These are phyloP conservation scores for Sinella curviseta DNA, from an alignment of 1,140 invertebrate species.

Conservation along the genomic window DNA sequence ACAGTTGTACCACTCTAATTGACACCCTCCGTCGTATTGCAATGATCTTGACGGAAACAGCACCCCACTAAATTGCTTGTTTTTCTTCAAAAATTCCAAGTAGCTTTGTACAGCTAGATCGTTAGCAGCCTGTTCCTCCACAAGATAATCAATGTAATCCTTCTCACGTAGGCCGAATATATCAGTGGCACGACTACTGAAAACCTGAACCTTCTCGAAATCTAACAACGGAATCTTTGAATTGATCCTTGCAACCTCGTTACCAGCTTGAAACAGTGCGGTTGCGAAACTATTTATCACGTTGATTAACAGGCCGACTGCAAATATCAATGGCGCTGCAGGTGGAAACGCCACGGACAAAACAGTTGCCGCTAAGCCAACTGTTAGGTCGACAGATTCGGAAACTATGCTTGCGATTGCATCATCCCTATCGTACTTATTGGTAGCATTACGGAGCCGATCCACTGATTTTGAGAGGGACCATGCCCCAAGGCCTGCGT, in stretches of 20 bases:
- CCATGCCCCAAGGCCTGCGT: no score
- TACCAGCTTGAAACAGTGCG: background rate
- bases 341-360: background rate
- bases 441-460: no score
- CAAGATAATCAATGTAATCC: background rate
- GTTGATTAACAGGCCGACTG: no score
- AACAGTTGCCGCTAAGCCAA: background rate
- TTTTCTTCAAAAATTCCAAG: background rate
- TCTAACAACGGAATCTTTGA: background rate
- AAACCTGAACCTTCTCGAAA: background rate
- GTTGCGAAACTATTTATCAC: background rate
- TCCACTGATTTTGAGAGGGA: no score
- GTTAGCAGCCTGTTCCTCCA: background rate
- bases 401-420: no score
- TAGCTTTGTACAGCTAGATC: background rate
- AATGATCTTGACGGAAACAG: background rate
- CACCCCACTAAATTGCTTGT: background rate
- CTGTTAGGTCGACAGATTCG: background rate
- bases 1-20: background rate
- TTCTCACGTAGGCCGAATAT: background rate
- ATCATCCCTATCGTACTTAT: no score
- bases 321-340: background rate
- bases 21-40: background rate
- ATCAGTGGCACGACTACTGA: background rate
- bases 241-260: background rate